These are phyloP conservation scores for Chloropsis hardwickii DNA, from an alignment of 2,113 vertebrate genomes.

Conservation along the genomic window DNA sequence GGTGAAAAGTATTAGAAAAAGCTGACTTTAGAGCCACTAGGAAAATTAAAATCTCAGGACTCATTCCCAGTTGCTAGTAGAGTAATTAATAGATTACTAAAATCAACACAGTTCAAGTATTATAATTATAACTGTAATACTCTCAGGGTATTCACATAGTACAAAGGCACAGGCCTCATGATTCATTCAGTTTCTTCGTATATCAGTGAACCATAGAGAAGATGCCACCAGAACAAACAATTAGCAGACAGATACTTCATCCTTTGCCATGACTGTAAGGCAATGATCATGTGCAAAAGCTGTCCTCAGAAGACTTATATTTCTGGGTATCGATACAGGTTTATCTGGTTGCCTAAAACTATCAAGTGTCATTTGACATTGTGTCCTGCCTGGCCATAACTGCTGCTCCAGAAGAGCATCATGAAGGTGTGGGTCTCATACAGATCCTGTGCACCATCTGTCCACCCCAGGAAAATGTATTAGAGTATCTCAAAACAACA, in stretches of 20 bases:
- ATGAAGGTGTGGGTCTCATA: neutral
- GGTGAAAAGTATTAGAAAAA: neutral
- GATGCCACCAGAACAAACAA: neutral
- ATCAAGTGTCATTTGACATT: neutral
- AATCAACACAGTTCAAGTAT: slow-evolving; percentile 27
- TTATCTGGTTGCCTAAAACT: neutral
- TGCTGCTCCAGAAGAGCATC: neutral
- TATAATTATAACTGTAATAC: slow-evolving; percentile 1
- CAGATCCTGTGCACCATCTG: neutral
- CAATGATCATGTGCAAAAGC: neutral
- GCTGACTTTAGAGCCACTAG: neutral
- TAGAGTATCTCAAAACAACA: neutral
- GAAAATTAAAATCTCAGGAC: neutral
- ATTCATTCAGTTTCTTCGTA: slow-evolving; percentile 2
- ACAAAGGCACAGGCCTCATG: neutral
- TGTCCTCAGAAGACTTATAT: neutral
- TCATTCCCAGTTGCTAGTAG: neutral
- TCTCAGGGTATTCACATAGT: neutral
- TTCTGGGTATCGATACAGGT: neutral
- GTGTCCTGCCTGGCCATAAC: neutral
- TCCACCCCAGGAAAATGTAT: neutral
- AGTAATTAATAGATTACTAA: slow-evolving; percentile 45
- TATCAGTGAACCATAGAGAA: neutral
- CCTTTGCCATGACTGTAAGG: neutral
- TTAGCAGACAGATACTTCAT: neutral